A percentile compares a stretch with the other conserved stretches of the same genome.
Conservation (phyloP, 1,140 invertebrate genomes). For the Sitobion miscanthi region DNA sequence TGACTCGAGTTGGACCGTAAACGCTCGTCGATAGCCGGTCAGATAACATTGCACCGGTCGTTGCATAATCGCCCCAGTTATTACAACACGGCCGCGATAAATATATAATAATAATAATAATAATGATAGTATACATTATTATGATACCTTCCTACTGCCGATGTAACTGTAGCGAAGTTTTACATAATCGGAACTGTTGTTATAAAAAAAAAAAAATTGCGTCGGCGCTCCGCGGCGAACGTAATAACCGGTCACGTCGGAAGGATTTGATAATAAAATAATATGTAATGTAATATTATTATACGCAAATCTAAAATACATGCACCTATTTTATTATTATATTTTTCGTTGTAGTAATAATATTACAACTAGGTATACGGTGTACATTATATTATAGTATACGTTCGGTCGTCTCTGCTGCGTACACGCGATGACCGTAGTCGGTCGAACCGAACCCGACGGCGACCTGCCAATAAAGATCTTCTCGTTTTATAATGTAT, state of each 20-base stretch:
- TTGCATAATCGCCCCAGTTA: constrained; percentile 48
- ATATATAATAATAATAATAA: background rate
- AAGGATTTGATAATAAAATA: background rate
- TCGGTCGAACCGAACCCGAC: too few relatives aligned
- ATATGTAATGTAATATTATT: too few relatives aligned
- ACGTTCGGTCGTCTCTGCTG: background rate
- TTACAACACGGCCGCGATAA: background rate
- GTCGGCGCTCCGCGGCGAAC: background rate
- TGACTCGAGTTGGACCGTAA: background rate
- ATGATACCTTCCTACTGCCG: background rate
- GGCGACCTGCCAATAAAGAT: background rate
- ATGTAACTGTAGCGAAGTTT: constrained; percentile 26
- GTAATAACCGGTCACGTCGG: constrained; percentile 14
- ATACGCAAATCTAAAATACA: background rate
- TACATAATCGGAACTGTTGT: constrained; percentile 36
- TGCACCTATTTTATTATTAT: background rate
- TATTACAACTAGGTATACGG: too few relatives aligned
- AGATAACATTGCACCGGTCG: background rate
- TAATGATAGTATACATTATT: background rate
- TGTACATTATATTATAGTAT: too few relatives aligned
- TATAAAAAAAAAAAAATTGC: background rate
- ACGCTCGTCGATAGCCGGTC: background rate
- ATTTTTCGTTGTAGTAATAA: background rate
- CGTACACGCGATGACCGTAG: background rate
- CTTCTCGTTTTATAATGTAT: background rate